These are phyloP conservation scores for Neosalanx taihuensis DNA, from an alignment of 2,797 vertebrate species.

Conservation along the genomic window DNA sequence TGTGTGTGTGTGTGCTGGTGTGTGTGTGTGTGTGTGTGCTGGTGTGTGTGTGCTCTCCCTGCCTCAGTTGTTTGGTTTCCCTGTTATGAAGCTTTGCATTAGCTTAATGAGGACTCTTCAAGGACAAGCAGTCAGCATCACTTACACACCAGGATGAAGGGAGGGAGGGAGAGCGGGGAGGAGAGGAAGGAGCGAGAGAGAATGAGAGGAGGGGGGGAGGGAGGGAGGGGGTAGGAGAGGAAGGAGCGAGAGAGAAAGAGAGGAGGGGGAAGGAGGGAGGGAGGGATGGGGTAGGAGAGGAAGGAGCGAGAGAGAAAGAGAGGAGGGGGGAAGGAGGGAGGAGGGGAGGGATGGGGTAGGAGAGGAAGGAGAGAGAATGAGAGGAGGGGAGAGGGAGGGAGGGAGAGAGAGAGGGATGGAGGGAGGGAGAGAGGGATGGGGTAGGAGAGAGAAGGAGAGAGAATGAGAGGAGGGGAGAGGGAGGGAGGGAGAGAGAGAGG, in stretches of 20 bases:
- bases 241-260: too few relatives aligned
- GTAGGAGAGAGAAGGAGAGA: conserved; percentile 24
- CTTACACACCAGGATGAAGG: conserved; percentile 70
- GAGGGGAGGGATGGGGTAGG: too few relatives aligned
- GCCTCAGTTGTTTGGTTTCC: conserved; percentile 99
- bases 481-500: too few relatives aligned
- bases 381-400: background rate
- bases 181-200: too few relatives aligned
- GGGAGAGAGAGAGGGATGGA: conserved; percentile 4
- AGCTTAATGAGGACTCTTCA: conserved; percentile 99
- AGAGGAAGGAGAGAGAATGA: background rate
- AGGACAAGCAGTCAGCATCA: conserved; percentile 99
- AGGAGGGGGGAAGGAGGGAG: too few relatives aligned
- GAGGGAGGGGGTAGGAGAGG: conserved; percentile 31
- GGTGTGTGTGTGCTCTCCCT: conserved; percentile 21
- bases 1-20: too few relatives aligned
- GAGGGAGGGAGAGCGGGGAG: conserved; percentile 47
- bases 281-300: too few relatives aligned
- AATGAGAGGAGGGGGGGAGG: too few relatives aligned
- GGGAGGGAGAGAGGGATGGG: conserved; percentile 38
- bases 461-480: too few relatives aligned
- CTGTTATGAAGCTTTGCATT: conserved; percentile 99
- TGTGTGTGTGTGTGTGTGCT: too few relatives aligned
- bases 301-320: too few relatives aligned
- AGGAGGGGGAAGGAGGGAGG: too few relatives aligned